Evolutionary conservation across 2,888 invertebrate genomes (phyloP).

Genomic region (Panorpa germanica): DNA sequence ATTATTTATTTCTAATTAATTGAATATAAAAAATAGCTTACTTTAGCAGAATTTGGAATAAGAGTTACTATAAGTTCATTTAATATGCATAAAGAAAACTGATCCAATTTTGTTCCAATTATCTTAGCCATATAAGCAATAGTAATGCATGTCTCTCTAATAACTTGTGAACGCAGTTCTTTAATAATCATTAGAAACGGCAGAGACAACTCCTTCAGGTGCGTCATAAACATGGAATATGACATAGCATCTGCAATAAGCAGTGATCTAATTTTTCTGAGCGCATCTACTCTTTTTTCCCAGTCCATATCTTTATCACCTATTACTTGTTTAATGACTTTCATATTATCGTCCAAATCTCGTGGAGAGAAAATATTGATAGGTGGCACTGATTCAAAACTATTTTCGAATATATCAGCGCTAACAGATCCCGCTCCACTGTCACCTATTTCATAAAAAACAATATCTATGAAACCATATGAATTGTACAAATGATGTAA

Average conservation of each 20-base stretch:
- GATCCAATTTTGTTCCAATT: conserved; percentile 66
- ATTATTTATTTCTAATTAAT: background rate
- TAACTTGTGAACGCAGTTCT: conserved; percentile 80
- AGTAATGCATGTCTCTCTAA: conserved; percentile 89
- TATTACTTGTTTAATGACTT: conserved; percentile 51
- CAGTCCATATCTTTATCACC: conserved; percentile 75
- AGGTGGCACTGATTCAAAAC: conserved; percentile 68
- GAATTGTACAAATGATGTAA: too few species aligned
- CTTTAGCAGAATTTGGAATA: conserved; percentile 91
- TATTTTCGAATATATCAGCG: conserved; percentile 67
- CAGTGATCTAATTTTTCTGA: conserved; percentile 71
- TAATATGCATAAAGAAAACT: conserved; percentile 66
- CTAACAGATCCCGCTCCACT: conserved; percentile 72
- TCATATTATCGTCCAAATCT: conserved; percentile 68
- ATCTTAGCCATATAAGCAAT: conserved; percentile 81
- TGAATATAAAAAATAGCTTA: conserved; percentile 21
- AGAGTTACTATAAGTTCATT: conserved; percentile 68
- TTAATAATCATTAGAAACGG: conserved; percentile 67
- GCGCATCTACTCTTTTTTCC: conserved; percentile 87
- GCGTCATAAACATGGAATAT: conserved; percentile 46
- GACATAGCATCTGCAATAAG: conserved; percentile 59
- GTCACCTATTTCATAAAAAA: conserved; percentile 12
- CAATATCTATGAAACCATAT: too few species aligned
- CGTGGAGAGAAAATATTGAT: conserved; percentile 66
- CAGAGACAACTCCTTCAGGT: conserved; percentile 60